A percentile compares a stretch with the other conserved stretches of the same genome.
Evolutionary conservation across 2,113 vertebrate species (phyloP).

Genomic region (Theristicus caerulescens): DNA sequence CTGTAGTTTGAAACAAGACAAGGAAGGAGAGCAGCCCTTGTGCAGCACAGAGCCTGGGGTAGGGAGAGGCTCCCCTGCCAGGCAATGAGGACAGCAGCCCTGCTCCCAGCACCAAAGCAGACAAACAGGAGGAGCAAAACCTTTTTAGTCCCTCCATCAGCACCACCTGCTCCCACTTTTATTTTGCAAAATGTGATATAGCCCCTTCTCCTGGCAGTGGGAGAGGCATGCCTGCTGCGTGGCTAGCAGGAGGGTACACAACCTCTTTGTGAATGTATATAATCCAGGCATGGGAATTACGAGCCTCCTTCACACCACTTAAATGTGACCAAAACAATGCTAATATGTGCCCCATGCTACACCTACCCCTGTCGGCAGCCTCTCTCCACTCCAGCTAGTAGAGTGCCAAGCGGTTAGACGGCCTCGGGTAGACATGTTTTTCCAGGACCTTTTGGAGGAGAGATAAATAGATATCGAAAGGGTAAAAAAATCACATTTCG

Average conservation of each 20-base stretch:
- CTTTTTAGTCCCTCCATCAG: neutral
- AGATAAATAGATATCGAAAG: neutral
- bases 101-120: neutral
- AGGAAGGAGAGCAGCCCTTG: neutral
- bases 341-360: accelerated
- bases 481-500: neutral
- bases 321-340: neutral
- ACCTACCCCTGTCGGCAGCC: neutral
- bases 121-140: neutral
- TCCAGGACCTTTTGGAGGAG: neutral
- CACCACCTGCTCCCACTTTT: neutral
- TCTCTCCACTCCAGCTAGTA: neutral
- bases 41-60: neutral
- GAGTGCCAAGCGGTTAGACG: neutral
- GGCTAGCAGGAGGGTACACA: neutral
- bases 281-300: neutral
- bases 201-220: neutral
- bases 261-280: neutral
- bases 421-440: neutral
- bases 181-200: neutral
- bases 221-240: neutral
- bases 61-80: neutral
- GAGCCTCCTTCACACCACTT: neutral
- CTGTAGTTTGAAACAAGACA: neutral
- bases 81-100: neutral